Evolutionary conservation across 2,113 vertebrate genomes (phyloP), one percentile per base, ranked within the genome.

Genomic region (Hippocampus zosterae): DNA sequence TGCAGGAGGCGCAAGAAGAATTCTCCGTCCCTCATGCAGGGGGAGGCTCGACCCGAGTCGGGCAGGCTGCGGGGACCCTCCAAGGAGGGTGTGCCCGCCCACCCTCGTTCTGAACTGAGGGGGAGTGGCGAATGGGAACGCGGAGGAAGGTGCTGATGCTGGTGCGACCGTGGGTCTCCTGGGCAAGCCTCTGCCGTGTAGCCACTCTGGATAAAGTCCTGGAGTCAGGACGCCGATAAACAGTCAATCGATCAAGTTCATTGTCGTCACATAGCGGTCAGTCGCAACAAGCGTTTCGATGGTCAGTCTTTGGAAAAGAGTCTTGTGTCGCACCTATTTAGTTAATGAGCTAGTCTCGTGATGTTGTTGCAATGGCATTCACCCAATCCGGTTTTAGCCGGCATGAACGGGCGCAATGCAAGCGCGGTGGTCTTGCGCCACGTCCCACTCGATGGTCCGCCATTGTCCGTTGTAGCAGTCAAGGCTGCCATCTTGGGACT

Each of bases 1-100:
- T 98, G 95, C 85, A 99, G 91, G 68, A 98, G 93, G 72, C 96
- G 95, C 72, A 98, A 92, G 91, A 98, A 99, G 94, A 96, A 96
- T 80, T 98, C 96, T 1, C 96, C 97, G 0, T 99, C 97, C 21
- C 96, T 91, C 84, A 94, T 94, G 89, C 96, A 97, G 23, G 96
- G 96, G 2, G 97, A 98, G 48, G 95, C 94, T 2, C 96, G 93
- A 70, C 95, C 95, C 0, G 96, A 97, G 87, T 99, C 95, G 0
- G 97, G 96, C 78, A 97, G 94, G 89, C 96, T 99, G 48, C 95
- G 94, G 16, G 95, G 95, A n/a, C 95, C 96, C 93, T 82, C 96
- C 65, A 89, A 71, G 8, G 90, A 91, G 0, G 87, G 88, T 3
- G 89, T 91, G 11, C 85, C 90, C 0, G 83, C 93, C 93, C 85